Conservation (phyloP, 2,797 vertebrate genomes). For the Allochrocebus solatus region DNA sequence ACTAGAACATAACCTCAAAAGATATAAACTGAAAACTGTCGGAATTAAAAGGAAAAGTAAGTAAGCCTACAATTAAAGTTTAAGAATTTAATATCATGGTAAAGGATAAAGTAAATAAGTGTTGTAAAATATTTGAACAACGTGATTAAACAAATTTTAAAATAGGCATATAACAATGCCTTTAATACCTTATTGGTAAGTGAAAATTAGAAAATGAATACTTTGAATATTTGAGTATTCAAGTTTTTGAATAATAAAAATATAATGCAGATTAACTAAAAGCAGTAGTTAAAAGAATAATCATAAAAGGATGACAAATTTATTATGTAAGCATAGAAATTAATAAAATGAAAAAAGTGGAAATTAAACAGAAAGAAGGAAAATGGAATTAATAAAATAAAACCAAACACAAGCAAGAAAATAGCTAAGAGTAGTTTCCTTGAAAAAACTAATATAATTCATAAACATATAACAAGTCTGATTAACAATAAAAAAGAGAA, state of each 20-base stretch:
- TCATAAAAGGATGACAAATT: neutral
- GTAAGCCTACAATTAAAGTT: neutral
- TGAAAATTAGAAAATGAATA: neutral
- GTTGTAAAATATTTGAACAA: neutral
- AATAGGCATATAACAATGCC: neutral
- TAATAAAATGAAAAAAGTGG: neutral
- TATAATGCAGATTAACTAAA: neutral
- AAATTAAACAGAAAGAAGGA: neutral
- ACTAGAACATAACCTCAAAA: neutral
- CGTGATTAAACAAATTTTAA: neutral
- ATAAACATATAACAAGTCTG: neutral
- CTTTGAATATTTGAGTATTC: neutral
- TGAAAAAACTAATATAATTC: neutral
- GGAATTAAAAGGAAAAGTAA: neutral
- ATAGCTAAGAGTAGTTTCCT: neutral
- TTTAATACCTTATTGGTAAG: neutral
- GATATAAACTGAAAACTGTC: neutral
- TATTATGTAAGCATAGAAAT: neutral
- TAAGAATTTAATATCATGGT: neutral
- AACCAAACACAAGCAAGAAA: neutral
- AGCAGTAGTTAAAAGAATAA: neutral
- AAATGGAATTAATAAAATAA: neutral
- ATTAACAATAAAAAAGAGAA: neutral
- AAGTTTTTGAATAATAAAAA: neutral
- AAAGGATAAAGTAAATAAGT: neutral